phyloP scores from a whole-genome alignment of 2,797 vertebrate genomes.

The Esox masquinongy region DNA sequence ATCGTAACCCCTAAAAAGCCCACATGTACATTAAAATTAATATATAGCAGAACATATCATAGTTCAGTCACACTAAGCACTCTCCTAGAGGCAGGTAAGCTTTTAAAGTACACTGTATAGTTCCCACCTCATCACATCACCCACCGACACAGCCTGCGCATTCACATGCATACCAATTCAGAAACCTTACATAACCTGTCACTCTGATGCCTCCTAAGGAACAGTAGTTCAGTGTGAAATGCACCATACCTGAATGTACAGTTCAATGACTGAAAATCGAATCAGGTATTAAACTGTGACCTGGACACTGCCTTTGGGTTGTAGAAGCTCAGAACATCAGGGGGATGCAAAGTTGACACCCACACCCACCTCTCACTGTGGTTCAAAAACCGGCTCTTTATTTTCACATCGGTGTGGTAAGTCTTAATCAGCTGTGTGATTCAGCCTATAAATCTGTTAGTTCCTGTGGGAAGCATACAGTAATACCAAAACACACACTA shows the following conservation, averaged over 20 bases:
- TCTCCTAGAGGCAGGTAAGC: background rate
- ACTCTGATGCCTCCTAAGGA: background rate
- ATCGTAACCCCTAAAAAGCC: background rate
- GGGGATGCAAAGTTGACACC: background rate
- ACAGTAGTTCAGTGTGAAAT: background rate
- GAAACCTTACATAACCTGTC: background rate
- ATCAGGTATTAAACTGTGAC: background rate
- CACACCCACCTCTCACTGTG: background rate
- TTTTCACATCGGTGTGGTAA: constrained; percentile 11
- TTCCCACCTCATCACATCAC: background rate
- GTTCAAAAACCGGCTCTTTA: background rate
- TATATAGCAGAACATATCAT: background rate
- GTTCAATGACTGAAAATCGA: background rate
- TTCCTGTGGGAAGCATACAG: background rate
- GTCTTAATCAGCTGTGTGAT: constrained; percentile 34
- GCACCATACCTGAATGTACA: background rate
- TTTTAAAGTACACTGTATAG: background rate
- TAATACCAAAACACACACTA: constrained; percentile 24
- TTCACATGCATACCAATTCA: constrained; percentile 11
- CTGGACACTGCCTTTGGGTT: background rate
- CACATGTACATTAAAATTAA: background rate
- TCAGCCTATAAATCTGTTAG: constrained; percentile 32
- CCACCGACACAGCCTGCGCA: background rate
- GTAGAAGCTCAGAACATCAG: background rate
- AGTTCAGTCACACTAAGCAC: background rate